Conservation (phyloP, 1,140 invertebrate species). For the Brachionus asplanchnoidis region DNA sequence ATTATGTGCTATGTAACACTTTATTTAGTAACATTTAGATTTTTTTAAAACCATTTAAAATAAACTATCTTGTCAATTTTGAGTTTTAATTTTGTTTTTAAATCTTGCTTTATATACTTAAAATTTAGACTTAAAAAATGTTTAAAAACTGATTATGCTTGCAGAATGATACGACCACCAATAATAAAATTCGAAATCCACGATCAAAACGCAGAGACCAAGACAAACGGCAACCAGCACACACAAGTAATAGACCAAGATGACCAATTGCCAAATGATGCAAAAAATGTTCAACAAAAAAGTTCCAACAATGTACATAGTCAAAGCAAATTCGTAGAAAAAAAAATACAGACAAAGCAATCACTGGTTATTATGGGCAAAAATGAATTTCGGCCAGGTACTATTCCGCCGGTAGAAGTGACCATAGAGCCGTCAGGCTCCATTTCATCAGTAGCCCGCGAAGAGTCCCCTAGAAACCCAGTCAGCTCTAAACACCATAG, state of each 20-base stretch:
- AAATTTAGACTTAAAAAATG: neutral
- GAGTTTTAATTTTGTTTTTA: no score
- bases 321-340: neutral
- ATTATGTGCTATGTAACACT: no score
- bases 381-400: conserved; percentile 8
- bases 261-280: neutral
- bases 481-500: neutral
- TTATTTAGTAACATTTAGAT: no score
- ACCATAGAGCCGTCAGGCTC: conserved; percentile 19
- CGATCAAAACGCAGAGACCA: neutral
- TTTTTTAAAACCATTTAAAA: no score
- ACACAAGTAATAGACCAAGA: neutral
- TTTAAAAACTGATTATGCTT: neutral
- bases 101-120: no score
- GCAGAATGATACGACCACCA: conserved; percentile 18
- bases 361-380: neutral
- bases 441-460: neutral
- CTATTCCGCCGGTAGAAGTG: neutral
- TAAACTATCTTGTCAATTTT: neutral
- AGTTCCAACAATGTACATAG: conserved; percentile 1
- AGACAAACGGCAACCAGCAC: neutral
- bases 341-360: conserved; percentile 8
- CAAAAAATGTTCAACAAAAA: neutral
- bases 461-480: neutral
- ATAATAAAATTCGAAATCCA: neutral